Conservation (phyloP, 1,140 invertebrate species). For the Anadara kagoshimensis region DNA sequence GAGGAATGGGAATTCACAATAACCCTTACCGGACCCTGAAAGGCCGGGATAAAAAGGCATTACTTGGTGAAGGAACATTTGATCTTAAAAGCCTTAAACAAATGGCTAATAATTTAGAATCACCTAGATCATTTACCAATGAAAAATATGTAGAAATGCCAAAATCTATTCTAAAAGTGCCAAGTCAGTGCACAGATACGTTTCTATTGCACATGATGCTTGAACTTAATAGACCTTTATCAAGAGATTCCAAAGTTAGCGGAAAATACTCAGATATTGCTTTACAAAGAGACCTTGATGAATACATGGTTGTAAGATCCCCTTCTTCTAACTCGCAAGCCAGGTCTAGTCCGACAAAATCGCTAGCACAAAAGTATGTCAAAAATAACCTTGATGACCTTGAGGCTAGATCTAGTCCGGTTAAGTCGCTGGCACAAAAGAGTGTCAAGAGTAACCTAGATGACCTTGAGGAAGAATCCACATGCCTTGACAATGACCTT, state of each 20-base stretch:
- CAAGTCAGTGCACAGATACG: slow-evolving; percentile 37
- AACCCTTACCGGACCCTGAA: slow-evolving; percentile 39
- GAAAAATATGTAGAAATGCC: slow-evolving; percentile 21
- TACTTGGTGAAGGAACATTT: too few relatives aligned
- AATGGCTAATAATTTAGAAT: too few relatives aligned
- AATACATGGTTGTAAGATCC: slow-evolving; percentile 31
- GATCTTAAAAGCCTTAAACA: too few relatives aligned
- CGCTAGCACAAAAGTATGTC: too few relatives aligned
- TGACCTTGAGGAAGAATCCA: too few relatives aligned
- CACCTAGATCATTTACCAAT: neutral
- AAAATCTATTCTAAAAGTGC: slow-evolving; percentile 25
- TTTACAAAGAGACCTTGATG: slow-evolving; percentile 37
- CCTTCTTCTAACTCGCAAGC: slow-evolving; percentile 20
- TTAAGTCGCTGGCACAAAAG: too few relatives aligned
- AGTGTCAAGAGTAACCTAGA: too few relatives aligned
- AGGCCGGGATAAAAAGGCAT: slow-evolving; percentile 9
- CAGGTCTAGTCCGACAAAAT: neutral
- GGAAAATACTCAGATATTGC: slow-evolving; percentile 42
- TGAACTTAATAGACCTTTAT: slow-evolving; percentile 6
- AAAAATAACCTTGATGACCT: too few relatives aligned
- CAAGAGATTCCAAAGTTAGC: neutral
- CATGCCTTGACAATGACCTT: too few relatives aligned
- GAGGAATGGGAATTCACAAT: slow-evolving; percentile 31
- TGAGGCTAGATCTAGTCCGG: too few relatives aligned
- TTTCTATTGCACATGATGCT: slow-evolving; percentile 36